Evolutionary conservation across 2,113 vertebrate species (phyloP).

Genomic region (Phylloscopus trochilus): DNA sequence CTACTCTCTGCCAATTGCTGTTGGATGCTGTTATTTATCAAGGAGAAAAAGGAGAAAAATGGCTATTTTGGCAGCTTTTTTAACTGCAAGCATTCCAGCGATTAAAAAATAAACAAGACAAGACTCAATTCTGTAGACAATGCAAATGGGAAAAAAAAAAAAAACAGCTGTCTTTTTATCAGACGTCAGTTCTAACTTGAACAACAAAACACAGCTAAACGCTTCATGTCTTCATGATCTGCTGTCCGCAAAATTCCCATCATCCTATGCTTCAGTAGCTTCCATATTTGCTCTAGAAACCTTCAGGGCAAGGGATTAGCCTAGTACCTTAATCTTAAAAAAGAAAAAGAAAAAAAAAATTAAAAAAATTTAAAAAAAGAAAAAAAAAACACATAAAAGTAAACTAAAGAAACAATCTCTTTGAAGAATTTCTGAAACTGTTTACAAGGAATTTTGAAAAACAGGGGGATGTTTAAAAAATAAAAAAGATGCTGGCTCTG

Average conservation of each 20-base stretch:
- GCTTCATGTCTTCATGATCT: slow-evolving; percentile 74
- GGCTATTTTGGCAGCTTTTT: slow-evolving; percentile 86
- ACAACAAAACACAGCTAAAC: slow-evolving; percentile 61
- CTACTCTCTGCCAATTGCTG: slow-evolving; percentile 83
- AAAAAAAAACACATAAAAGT: slow-evolving; percentile 37
- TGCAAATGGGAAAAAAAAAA: slow-evolving; percentile 54
- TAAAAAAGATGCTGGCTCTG: slow-evolving; percentile 89
- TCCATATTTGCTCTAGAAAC: slow-evolving; percentile 82
- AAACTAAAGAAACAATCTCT: slow-evolving; percentile 78
- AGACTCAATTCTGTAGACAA: slow-evolving; percentile 68
- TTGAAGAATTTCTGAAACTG: slow-evolving; percentile 93
- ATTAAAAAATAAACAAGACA: slow-evolving; percentile 54
- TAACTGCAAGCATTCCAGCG: slow-evolving; percentile 88
- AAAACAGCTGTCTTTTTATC: slow-evolving; percentile 65
- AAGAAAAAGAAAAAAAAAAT: slow-evolving; percentile 16
- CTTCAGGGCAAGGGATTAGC: slow-evolving; percentile 81
- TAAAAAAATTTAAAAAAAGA: slow-evolving; percentile 10
- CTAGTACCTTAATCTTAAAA: slow-evolving; percentile 80
- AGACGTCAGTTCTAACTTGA: slow-evolving; percentile 56
- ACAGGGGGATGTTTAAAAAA: slow-evolving; percentile 92
- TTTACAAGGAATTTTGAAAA: slow-evolving; percentile 95
- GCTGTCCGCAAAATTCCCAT: slow-evolving; percentile 72
- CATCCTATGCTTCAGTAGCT: slow-evolving; percentile 80
- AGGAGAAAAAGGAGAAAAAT: slow-evolving; percentile 77
- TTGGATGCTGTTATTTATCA: slow-evolving; percentile 76